A percentile compares a stretch with the other conserved stretches of the same genome.
Evolutionary conservation across 2,888 invertebrate genomes (phyloP).

Genomic region (Pterobdella sp.): DNA sequence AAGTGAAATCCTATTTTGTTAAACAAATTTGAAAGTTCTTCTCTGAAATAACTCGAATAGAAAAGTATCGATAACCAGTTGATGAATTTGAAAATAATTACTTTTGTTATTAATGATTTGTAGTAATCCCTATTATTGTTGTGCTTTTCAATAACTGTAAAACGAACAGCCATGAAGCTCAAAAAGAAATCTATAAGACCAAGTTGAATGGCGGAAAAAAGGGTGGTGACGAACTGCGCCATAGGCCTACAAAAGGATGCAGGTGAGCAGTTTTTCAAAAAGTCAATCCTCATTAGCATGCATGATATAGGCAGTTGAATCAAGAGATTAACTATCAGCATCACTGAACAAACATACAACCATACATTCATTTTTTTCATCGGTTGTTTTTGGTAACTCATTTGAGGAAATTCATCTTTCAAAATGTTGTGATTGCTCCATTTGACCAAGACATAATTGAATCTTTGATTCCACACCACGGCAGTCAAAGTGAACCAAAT

Average conservation of each 20-base stretch:
- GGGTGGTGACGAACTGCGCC: not conserved
- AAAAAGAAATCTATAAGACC: not conserved
- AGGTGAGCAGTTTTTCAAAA: not conserved
- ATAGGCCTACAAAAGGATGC: not conserved
- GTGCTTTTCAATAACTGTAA: not conserved
- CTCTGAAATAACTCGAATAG: not conserved
- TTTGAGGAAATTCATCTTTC: not conserved
- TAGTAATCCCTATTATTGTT: not conserved
- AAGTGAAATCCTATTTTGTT: not conserved
- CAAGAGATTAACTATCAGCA: not conserved
- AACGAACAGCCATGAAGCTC: not conserved
- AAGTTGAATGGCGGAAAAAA: not conserved
- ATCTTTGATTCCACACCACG: not conserved
- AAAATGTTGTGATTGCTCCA: constrained; percentile 3
- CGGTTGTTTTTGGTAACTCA: not conserved
- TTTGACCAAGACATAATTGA: not conserved
- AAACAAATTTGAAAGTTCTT: not conserved
- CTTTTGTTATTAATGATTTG: not conserved
- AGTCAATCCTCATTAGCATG: not conserved
- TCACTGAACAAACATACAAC: not conserved
- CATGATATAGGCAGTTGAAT: not conserved
- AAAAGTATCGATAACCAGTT: not conserved
- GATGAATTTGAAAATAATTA: not conserved
- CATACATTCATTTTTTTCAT: not conserved
- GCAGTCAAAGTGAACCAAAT: not conserved